Base-by-base conservation (phyloP, 2,888 invertebrate species). In the Dryobota labecula region DNA sequence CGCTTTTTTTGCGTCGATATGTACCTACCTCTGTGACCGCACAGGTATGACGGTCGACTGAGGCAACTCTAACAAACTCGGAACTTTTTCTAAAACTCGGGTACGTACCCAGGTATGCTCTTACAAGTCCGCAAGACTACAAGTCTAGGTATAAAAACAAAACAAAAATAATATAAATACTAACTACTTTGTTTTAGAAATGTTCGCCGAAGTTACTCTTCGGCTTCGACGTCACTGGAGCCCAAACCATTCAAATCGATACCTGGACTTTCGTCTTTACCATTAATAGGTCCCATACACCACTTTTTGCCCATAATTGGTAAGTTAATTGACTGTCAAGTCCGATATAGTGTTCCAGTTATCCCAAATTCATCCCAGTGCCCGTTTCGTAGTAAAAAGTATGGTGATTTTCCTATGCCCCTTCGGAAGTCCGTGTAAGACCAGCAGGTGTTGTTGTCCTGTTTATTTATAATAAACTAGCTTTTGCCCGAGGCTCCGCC, bases 291-390 rank as follows among this genome's bases (percentile, higher is more conserved):
- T 3, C 84, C 92, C 30, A 30, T 94, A 24, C 92, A 93, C 76
- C 92, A 94, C 74, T 94, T 94, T 74, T 66, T 94, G 38, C 94
- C 94, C 2, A 62, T 90, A n/a, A 82, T 94, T 63, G 94, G 94
- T 94, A 75, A 53, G 89, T 88, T 79, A 57, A 20, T 24, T 45
- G 11, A 11, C 0, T 38, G 3, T 43, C 43, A 33, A 15, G 18
- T 20, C 1, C 33, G 15, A 5, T 53, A 30, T 53, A 30, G 9
- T 30, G 18, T 53, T 45, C 13, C 20, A 41, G 24, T 30, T n/a
- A 45, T 15, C 5, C 2, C 2, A 43, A n/a, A 15, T 45, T 30
- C 5, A 60, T 60, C 11, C 38, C 38, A 8, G 2, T 4, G 15
- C 20, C 30, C 8, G 9, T 58, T 58, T 27, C 9, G 9, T 24